A percentile compares a stretch with the other conserved stretches of the same genome.
Conservation (phyloP, 2,888 invertebrate genomes). For the Drosophila tanythrix region DNA sequence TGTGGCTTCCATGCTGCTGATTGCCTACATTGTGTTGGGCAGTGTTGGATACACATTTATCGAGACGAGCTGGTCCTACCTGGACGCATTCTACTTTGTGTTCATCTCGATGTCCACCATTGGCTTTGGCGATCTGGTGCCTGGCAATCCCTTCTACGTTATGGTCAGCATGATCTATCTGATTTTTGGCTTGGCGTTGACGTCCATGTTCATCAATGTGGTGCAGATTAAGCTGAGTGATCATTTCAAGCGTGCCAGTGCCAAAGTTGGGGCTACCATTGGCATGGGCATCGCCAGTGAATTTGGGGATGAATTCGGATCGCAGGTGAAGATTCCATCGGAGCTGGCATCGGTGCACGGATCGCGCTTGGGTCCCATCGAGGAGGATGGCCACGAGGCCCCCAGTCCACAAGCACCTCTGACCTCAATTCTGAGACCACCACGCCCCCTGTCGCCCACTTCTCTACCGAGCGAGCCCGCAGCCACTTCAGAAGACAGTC, state of each 20-base stretch:
- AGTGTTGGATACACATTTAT: constrained; percentile 91
- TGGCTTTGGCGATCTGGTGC: constrained; percentile 97
- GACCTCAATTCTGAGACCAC: constrained; percentile 67
- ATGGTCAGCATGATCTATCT: constrained; percentile 96
- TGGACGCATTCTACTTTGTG: constrained; percentile 98
- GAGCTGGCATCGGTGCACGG: constrained; percentile 81
- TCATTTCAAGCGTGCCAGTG: constrained; percentile 93
- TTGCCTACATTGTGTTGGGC: constrained; percentile 94
- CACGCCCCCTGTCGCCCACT: constrained; percentile 68
- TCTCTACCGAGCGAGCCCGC: background rate
- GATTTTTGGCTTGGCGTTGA: constrained; percentile 96
- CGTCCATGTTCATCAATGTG: constrained; percentile 98
- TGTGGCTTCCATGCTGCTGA: constrained; percentile 92
- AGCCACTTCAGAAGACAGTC: constrained; percentile 22
- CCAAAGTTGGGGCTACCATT: constrained; percentile 93
- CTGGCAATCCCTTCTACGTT: constrained; percentile 94
- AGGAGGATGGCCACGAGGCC: constrained; percentile 67
- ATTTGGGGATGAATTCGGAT: constrained; percentile 83
- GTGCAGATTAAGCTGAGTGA: constrained; percentile 93
- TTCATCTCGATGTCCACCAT: constrained; percentile 99
- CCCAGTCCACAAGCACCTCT: constrained; percentile 37
- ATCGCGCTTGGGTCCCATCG: constrained; percentile 78
- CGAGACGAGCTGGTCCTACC: constrained; percentile 93
- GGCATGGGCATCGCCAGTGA: constrained; percentile 89
- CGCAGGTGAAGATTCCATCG: constrained; percentile 76